phyloP scores from a whole-genome alignment of 2,113 vertebrate genomes.

The Saccopteryx leptura region DNA sequence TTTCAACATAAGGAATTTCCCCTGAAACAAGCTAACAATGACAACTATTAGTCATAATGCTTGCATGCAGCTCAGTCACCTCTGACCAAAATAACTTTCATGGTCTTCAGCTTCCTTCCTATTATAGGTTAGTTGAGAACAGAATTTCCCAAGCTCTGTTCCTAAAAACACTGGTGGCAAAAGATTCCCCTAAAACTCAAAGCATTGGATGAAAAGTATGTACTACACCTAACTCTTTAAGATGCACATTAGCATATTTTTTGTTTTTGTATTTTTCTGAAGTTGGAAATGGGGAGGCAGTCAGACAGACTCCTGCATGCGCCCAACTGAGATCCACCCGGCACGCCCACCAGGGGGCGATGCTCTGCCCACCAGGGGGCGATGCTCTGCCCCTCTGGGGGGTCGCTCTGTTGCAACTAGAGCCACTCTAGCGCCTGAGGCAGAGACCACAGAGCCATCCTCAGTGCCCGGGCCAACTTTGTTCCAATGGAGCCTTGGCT shows the following conservation, averaged over 20 bases:
- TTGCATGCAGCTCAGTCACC: not conserved
- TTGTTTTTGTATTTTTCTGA: no score
- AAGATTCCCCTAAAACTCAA: not conserved
- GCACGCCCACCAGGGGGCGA: no score
- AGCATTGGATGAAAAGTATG: not conserved
- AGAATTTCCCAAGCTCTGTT: slow-evolving; percentile 21
- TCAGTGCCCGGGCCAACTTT: no score
- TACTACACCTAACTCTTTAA: slow-evolving; percentile 12
- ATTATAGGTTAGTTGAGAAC: not conserved
- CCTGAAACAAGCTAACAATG: not conserved
- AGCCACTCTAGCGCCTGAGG: no score
- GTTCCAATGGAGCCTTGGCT: no score
- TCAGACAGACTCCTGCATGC: no score
- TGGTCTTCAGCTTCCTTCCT: slow-evolving; percentile 47
- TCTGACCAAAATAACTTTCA: not conserved
- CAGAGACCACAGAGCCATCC: no score
- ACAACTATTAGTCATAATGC: slow-evolving; percentile 24
- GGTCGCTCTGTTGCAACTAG: no score
- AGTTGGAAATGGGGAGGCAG: no score
- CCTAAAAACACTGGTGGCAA: not conserved
- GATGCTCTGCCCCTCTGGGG: no score
- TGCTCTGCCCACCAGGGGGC: no score
- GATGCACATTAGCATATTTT: not conserved
- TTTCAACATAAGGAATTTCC: slow-evolving; percentile 1
- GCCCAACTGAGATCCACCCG: no score